Percentiles rank a stretch among this genome's conserved stretches.
phyloP scores from a whole-genome alignment of 2,888 invertebrate species.

The Camptogramma bilineatum region DNA sequence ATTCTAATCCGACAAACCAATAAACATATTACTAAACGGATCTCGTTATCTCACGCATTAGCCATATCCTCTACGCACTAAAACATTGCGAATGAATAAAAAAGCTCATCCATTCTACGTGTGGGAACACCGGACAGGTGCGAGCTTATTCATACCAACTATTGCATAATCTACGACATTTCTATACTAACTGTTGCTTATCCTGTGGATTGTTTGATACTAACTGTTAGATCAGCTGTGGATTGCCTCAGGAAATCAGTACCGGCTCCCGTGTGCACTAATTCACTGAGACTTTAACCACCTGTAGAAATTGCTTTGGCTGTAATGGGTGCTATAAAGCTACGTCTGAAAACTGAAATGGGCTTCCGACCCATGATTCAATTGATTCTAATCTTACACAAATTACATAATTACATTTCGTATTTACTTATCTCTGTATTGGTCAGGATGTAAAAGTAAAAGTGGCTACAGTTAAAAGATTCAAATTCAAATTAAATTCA shows the following conservation, averaged over 20 bases:
- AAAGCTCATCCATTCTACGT: slow-evolving; percentile 73
- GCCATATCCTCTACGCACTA: slow-evolving; percentile 65
- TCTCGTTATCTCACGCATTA: slow-evolving; percentile 50
- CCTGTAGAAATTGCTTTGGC: slow-evolving; percentile 39
- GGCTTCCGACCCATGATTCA: too few species aligned
- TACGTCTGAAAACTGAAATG: not conserved
- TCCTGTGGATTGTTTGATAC: slow-evolving; percentile 10
- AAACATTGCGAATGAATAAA: slow-evolving; percentile 73
- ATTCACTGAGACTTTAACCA: slow-evolving; percentile 49
- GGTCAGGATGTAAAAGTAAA: too few species aligned
- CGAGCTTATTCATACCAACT: slow-evolving; percentile 42
- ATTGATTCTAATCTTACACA: too few species aligned
- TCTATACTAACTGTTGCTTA: slow-evolving; percentile 15
- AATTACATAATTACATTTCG: too few species aligned
- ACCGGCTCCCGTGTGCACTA: slow-evolving; percentile 65
- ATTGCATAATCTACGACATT: slow-evolving; percentile 9
- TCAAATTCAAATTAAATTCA: too few species aligned
- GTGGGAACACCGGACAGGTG: slow-evolving; percentile 78
- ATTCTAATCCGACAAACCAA: slow-evolving; percentile 24
- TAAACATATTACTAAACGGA: slow-evolving; percentile 19
- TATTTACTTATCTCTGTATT: too few species aligned
- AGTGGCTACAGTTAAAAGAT: too few species aligned
- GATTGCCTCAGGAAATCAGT: slow-evolving; percentile 69
- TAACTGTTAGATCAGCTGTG: slow-evolving; percentile 23
- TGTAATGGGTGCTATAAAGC: slow-evolving; percentile 7